Percentiles rank a stretch among this genome's conserved stretches.
These are phyloP conservation scores for Tiaroga cobitis DNA, from an alignment of 2,797 vertebrate species.

Conservation along the genomic window DNA sequence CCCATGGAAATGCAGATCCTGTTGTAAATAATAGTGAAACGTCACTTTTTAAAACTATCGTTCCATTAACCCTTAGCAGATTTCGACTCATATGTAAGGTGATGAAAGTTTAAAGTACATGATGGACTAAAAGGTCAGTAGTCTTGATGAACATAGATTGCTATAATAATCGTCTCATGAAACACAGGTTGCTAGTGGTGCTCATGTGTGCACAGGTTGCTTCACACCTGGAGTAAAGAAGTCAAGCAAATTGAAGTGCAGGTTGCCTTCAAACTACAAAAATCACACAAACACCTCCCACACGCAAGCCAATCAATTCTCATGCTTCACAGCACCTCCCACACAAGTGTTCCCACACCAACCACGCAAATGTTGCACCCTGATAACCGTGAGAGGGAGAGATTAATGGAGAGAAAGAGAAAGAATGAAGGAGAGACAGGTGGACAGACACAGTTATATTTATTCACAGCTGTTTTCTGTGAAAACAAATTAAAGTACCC, in stretches of 20 bases:
- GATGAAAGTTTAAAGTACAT: neutral
- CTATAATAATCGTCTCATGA: neutral
- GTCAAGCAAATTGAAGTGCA: slow-evolving; percentile 34
- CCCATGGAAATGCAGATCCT: too few relatives aligned
- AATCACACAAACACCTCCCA: slow-evolving; percentile 64
- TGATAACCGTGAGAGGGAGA: slow-evolving; percentile 43
- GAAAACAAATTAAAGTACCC: slow-evolving; percentile 11
- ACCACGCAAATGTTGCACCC: slow-evolving; percentile 59
- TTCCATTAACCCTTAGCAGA: neutral
- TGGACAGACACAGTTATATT: slow-evolving; percentile 13
- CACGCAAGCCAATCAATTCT: slow-evolving; percentile 60
- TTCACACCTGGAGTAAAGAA: slow-evolving; percentile 53
- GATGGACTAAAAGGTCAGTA: neutral
- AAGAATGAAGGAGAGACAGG: slow-evolving; percentile 19
- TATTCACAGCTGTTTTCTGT: slow-evolving; percentile 28
- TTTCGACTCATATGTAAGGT: neutral
- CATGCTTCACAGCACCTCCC: slow-evolving; percentile 60
- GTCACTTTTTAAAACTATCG: neutral
- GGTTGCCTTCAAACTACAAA: slow-evolving; percentile 42
- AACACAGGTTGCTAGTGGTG: slow-evolving; percentile 42
- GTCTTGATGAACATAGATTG: slow-evolving; percentile 32
- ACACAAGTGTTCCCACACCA: slow-evolving; percentile 57
- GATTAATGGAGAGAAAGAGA: slow-evolving; percentile 19
- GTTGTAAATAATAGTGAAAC: too few relatives aligned
- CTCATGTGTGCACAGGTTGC: slow-evolving; percentile 30